Base-by-base conservation (phyloP, 2,888 invertebrate genomes). In the Corbicula japonica region DNA sequence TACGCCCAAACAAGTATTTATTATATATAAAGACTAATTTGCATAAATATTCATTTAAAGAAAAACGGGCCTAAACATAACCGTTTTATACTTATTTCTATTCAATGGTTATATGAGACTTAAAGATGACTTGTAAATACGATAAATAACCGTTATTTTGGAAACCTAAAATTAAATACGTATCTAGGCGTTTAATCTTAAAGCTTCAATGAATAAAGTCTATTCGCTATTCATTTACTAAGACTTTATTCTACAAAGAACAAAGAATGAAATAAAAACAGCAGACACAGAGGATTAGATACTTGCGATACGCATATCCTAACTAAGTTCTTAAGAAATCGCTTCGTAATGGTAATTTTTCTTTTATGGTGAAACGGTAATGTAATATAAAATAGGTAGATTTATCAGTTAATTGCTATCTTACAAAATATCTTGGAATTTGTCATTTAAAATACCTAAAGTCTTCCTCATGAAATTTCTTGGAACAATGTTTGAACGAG, bases 81-180 rank as follows among this genome's bases (percentile, higher is more conserved):
- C 30, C 10, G n/a, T 34, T 0, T n/a, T 34, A 34, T 32, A 32
- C 56, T 38, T 8, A 58, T 35, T 18, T 21, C 6, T 58, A 28
- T 34, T n/a, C 28, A 58, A 58, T n/a, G 8, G 35, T 21, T 58
- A 35, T 58, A 58, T 28, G 58, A 58, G 58, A 58, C 38, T 35
- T 1, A 15, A 21, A 58, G 58, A 35, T 58, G 58, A 58, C 58
- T 63, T 23, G 34, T 50, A 28, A 34, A 23, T 46, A 18, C 23
- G 5, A 41, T 32, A 60, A 60, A 38, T 21, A 18, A 30, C 74
- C 74, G 74, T 74, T 74, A 74, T 74, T 56, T 60, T 70, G 62
- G 44, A 62, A 73, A 63, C 60, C 79, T 79, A 79, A 71, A 75
- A 60, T 74, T 75, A 79, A 75, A 71, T 65, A 28, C 18, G 79